A percentile compares a stretch with the other conserved stretches of the same genome.
Evolutionary conservation across 1,140 invertebrate species (phyloP).

Genomic region (Vanessa tameamea): DNA sequence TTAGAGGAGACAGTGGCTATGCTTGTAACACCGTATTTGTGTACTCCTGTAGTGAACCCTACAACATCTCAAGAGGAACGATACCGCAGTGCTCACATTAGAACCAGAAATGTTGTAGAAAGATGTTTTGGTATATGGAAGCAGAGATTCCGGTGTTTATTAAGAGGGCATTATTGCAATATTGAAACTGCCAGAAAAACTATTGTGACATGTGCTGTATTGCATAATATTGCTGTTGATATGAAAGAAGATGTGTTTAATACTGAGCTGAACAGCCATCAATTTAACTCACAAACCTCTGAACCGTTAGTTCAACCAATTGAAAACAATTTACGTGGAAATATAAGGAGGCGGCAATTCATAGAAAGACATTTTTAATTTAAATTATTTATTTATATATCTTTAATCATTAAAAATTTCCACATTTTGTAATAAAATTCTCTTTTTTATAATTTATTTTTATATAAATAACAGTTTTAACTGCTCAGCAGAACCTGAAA

Average conservation of each 20-base stretch:
- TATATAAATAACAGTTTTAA: no score
- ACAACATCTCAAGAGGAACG: conserved; percentile 13
- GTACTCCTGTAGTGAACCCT: no score
- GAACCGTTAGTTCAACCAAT: neutral
- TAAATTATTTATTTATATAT: no score
- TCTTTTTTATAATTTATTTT: no score
- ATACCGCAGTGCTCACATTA: conserved; percentile 31
- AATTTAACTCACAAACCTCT: neutral
- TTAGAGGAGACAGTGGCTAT: no score
- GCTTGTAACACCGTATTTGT: conserved; percentile 26
- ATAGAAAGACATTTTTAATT: conserved; percentile 1
- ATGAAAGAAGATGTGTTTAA: conserved; percentile 1
- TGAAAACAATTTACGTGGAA: neutral
- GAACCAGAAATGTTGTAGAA: conserved; percentile 16
- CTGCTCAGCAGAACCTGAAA: no score
- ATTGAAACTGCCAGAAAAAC: conserved; percentile 17
- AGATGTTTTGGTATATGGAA: conserved; percentile 33
- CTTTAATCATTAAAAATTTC: no score
- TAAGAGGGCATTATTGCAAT: no score
- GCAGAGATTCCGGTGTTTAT: no score
- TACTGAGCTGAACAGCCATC: no score
- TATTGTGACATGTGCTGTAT: conserved; percentile 21
- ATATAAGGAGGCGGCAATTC: neutral
- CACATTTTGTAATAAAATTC: no score
- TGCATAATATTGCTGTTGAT: conserved; percentile 19